These are phyloP conservation scores for Hydropsyche betteni DNA, from an alignment of 2,888 invertebrate species.

Conservation along the genomic window DNA sequence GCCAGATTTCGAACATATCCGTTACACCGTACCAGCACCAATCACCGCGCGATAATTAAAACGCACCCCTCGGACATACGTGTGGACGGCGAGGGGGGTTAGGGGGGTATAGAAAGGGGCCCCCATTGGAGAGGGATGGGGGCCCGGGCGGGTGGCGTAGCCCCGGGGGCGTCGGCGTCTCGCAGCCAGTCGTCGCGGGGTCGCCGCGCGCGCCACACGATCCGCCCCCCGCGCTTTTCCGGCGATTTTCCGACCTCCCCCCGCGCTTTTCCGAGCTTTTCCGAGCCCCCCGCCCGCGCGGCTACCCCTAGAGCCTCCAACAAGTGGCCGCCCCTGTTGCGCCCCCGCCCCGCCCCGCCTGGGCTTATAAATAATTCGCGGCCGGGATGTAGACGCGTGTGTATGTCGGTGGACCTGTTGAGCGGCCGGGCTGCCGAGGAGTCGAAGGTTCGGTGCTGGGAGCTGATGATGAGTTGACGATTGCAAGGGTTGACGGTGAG, in stretches of 20 bases:
- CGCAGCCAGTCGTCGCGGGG: constrained; percentile 38
- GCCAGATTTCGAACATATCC: too few relatives aligned
- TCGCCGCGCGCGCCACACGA: constrained; percentile 35
- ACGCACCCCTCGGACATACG: constrained; percentile 3
- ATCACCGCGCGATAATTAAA: constrained; percentile 8
- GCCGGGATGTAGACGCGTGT: too few relatives aligned
- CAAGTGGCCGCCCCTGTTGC: constrained; percentile 42
- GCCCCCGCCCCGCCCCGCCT: not conserved
- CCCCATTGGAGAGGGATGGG: too few relatives aligned
- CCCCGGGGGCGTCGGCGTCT: constrained; percentile 44
- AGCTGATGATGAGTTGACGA: too few relatives aligned
- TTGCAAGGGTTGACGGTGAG: too few relatives aligned
- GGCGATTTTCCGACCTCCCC: not conserved
- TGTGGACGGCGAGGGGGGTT: not conserved
- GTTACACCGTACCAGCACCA: not conserved
- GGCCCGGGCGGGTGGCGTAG: not conserved
- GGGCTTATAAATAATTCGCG: too few relatives aligned
- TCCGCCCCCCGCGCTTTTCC: constrained; percentile 7
- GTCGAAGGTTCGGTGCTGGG: too few relatives aligned
- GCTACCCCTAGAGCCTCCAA: constrained; percentile 3
- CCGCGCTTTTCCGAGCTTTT: not conserved
- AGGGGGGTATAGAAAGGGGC: too few relatives aligned
- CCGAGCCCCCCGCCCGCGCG: constrained; percentile 1
- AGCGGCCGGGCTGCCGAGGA: too few relatives aligned
- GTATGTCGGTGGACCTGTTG: too few relatives aligned